Percentiles rank a stretch among this genome's conserved stretches.
phyloP scores from a whole-genome alignment of 2,888 invertebrate species.

The Pediacus dermestoides region DNA sequence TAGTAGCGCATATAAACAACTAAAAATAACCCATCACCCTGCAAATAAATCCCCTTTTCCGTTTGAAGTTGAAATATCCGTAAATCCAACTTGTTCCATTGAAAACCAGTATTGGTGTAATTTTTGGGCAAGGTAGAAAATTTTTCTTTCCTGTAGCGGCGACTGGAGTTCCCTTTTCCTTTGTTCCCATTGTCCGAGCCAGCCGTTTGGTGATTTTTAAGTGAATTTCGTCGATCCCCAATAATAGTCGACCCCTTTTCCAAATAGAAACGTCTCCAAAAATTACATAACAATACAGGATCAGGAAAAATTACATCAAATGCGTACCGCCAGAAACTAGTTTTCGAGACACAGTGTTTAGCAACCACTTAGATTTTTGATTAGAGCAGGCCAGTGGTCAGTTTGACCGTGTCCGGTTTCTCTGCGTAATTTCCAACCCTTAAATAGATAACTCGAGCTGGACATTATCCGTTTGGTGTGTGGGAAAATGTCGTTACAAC shows the following conservation, averaged over 20 bases:
- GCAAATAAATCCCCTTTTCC: too few species aligned
- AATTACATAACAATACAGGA: conserved; percentile 29
- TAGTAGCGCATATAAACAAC: too few species aligned
- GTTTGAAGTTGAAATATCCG: too few species aligned
- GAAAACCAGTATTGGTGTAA: too few species aligned
- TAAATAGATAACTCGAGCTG: conserved; percentile 22
- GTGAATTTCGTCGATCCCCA: conserved; percentile 16
- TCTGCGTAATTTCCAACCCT: conserved; percentile 23
- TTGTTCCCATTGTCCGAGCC: background rate
- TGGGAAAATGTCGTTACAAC: too few species aligned
- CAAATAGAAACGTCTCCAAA: conserved; percentile 28
- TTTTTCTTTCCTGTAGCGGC: background rate
- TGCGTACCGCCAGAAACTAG: conserved; percentile 33
- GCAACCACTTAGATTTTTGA: conserved; percentile 30
- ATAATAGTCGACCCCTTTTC: conserved; percentile 16
- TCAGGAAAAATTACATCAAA: conserved; percentile 36
- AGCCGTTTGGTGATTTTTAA: conserved; percentile 8
- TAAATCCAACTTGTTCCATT: too few species aligned
- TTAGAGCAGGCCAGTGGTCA: conserved; percentile 32
- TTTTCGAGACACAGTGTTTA: conserved; percentile 24
- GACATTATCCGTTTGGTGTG: too few species aligned
- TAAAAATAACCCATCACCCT: too few species aligned
- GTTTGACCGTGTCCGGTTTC: conserved; percentile 29
- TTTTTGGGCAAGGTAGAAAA: too few species aligned
- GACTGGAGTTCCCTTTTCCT: too few species aligned